These are phyloP conservation scores for Camelus bactrianus DNA, from an alignment of 2,113 vertebrate genomes.

Conservation along the genomic window DNA sequence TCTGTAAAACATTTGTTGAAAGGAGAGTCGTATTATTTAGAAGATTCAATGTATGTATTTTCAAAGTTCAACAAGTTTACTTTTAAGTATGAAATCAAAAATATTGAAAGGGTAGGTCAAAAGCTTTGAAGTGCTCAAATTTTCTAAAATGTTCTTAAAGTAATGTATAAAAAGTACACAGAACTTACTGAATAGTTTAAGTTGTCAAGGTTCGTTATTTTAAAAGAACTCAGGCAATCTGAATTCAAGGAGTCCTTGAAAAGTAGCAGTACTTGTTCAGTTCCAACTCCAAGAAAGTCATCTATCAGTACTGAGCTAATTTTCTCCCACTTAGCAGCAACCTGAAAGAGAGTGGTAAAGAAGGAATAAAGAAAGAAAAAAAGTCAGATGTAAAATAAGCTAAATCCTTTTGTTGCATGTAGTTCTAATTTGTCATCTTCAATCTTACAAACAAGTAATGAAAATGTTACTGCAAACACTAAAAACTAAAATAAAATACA, in stretches of 20 bases:
- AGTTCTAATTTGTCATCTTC: neutral
- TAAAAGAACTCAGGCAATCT: conserved; percentile 85
- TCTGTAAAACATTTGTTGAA: conserved; percentile 1
- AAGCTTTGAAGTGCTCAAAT: conserved; percentile 19
- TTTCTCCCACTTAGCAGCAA: conserved; percentile 90
- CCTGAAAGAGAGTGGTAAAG: conserved; percentile 84
- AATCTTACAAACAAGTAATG: conserved; percentile 39
- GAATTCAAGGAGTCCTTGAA: conserved; percentile 85
- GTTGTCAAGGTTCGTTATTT: conserved; percentile 92
- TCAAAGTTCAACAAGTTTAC: conserved; percentile 15
- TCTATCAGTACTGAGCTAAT: conserved; percentile 90
- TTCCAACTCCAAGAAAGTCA: conserved; percentile 94
- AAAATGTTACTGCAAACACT: conserved; percentile 47
- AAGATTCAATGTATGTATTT: conserved; percentile 17
- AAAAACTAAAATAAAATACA: conserved; percentile 11
- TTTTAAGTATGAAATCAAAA: conserved; percentile 50
- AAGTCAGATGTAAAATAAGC: neutral
- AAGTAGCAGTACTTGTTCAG: conserved; percentile 93
- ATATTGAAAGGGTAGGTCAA: conserved; percentile 52
- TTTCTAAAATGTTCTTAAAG: conserved; percentile 64
- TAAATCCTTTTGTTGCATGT: neutral
- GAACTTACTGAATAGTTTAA: conserved; percentile 92
- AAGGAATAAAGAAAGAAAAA: conserved; percentile 14
- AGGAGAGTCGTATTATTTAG: conserved; percentile 16
- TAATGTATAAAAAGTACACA: conserved; percentile 70